Evolutionary conservation across 2,888 invertebrate species (phyloP).

Genomic region (Lepidocyrtinus sp.): DNA sequence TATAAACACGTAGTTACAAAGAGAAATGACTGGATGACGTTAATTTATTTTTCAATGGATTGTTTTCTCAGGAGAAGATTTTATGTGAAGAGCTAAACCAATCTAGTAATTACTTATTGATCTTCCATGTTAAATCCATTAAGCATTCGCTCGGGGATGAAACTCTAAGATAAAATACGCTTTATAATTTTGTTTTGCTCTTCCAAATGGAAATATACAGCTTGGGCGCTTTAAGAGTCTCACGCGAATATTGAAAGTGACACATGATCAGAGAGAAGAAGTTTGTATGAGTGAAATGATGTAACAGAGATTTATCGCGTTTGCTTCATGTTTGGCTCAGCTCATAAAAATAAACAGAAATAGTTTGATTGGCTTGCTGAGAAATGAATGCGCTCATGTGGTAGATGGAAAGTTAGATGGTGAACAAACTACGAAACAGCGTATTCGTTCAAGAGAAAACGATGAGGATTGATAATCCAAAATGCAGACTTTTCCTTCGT

Average conservation of each 20-base stretch:
- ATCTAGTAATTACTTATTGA: not conserved
- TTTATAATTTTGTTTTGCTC: not conserved
- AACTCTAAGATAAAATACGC: not conserved
- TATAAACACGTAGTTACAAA: too few relatives aligned
- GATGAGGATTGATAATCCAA: slow-evolving; percentile 1
- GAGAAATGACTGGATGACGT: too few relatives aligned
- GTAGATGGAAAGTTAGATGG: not conserved
- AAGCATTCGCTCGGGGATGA: not conserved
- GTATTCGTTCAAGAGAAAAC: not conserved
- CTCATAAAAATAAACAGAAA: slow-evolving; percentile 9
- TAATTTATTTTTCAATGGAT: too few relatives aligned
- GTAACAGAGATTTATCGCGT: not conserved
- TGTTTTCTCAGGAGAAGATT: too few relatives aligned
- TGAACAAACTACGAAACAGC: not conserved
- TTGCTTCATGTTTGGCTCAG: not conserved
- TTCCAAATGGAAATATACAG: too few relatives aligned
- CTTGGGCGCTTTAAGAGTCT: not conserved
- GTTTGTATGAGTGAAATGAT: not conserved
- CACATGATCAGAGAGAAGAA: too few relatives aligned
- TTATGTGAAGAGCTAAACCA: too few relatives aligned
- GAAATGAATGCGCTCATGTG: not conserved
- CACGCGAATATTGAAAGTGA: not conserved
- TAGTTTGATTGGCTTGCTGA: slow-evolving; percentile 6
- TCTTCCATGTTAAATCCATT: not conserved
- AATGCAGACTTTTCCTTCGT: slow-evolving; percentile 5